Conservation (phyloP, 2,113 vertebrate species). For the Dipodomys ordii region DNA sequence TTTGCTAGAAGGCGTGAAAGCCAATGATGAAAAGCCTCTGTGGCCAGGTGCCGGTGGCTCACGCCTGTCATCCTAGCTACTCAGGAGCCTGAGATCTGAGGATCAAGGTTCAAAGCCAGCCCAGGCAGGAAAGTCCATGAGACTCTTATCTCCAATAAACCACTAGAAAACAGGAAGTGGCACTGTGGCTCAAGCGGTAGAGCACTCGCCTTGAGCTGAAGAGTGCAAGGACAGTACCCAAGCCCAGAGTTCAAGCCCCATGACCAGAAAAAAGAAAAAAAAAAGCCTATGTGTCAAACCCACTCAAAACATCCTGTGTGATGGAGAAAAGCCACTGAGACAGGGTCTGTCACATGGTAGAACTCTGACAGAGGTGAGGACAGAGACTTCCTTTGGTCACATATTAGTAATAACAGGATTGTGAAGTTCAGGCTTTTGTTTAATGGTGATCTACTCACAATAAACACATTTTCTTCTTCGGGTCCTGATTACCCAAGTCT, state of each 20-base stretch:
- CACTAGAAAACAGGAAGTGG: too few species aligned
- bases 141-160: too few species aligned
- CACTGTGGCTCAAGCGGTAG: too few species aligned
- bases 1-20: not conserved
- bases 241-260: too few species aligned
- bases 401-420: not conserved
- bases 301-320: not conserved
- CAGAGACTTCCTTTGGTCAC: slow-evolving; percentile 7
- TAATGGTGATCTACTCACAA: not conserved
- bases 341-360: not conserved
- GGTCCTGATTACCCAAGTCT: not conserved
- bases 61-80: too few species aligned
- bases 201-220: too few species aligned
- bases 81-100: too few species aligned
- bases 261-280: too few species aligned
- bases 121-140: too few species aligned
- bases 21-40: not conserved
- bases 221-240: too few species aligned
- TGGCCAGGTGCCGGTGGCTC: not conserved
- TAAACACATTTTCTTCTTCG: not conserved
- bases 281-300: not conserved
- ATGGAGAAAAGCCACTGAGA: slow-evolving; percentile 25
- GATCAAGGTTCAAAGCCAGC: too few species aligned
- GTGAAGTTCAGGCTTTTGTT: not conserved
- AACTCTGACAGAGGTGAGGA: not conserved